These are phyloP conservation scores for Poeciliopsis paucimaculata DNA, from an alignment of 2,797 vertebrate species.

Conservation along the genomic window DNA sequence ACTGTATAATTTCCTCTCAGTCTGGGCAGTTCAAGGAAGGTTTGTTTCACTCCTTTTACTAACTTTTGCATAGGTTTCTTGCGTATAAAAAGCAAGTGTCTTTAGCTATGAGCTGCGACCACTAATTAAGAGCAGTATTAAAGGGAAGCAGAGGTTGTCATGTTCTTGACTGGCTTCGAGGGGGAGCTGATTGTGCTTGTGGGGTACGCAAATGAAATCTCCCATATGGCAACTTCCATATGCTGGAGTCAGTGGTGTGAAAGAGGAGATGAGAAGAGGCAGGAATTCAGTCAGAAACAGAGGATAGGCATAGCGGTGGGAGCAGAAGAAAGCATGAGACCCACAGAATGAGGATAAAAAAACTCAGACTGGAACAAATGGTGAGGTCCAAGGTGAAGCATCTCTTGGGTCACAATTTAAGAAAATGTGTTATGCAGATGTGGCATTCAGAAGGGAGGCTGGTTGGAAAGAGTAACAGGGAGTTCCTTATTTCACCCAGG, in stretches of 20 bases:
- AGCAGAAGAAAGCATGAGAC: conserved; percentile 3
- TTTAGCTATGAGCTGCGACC: conserved; percentile 42
- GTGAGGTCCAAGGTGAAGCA: conserved; percentile 14
- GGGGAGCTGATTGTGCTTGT: conserved; percentile 63
- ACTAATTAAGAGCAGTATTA: conserved; percentile 67
- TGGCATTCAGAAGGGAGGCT: conserved; percentile 45
- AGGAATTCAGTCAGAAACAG: conserved; percentile 41
- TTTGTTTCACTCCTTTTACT: conserved; percentile 31
- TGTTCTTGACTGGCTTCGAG: conserved; percentile 53
- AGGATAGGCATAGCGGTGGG: conserved; percentile 4
- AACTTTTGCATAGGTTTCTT: conserved; percentile 37
- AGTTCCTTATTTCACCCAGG: conserved; percentile 58
- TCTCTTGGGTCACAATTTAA: conserved; percentile 32
- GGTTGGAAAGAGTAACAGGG: conserved; percentile 64
- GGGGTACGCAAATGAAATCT: conserved; percentile 77
- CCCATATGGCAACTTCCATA: conserved; percentile 78
- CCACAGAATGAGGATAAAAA: conserved; percentile 10
- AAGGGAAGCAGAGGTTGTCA: conserved; percentile 55
- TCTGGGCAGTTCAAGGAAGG: conserved; percentile 36
- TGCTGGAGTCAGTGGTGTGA: conserved; percentile 69
- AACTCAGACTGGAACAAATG: not conserved
- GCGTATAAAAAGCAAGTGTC: conserved; percentile 63
- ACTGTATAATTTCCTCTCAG: conserved; percentile 65
- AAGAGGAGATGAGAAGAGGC: conserved; percentile 46
- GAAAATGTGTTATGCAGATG: conserved; percentile 74